Evolutionary conservation across 2,888 invertebrate species (phyloP), one percentile per base, ranked within the genome.

Genomic region (Drosophila anceps): DNA sequence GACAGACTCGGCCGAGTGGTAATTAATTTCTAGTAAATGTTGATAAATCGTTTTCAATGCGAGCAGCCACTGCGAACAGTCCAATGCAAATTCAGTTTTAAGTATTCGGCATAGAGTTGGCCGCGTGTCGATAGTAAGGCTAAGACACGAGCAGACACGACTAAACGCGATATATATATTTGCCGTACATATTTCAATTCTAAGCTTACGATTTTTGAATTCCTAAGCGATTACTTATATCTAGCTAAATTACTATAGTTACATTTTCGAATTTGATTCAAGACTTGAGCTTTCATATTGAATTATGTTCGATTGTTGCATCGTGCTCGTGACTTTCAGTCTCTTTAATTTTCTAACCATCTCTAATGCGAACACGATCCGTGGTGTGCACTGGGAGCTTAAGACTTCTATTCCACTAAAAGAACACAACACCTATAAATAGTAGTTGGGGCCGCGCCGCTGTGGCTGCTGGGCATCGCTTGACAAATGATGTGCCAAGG

Each of bases 401-500:
- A 1, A 63, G 61, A 61, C 66, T 62, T 59, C 59, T 54, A 62
- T 59, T 43, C 53, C 35, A 29, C 48, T 43, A 37, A 18, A 35
- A 69, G 59, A 48, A 12, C 27, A 27, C 20, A 33, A 18, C 24
- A 60, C 31, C 80, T 84, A 78, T 73, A 80, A 87, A 84, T 82
- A 84, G 70, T n/a, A 37, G 54, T 31, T 37, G 48, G 35, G 41
- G 55, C 54, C 65, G 55, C 65, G 61, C 59, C 65, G 53, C 64
- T 53, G 44, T 65, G 69, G 73, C 76, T 73, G 76, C 76, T 76
- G 68, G 62, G 61, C 57, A 61, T 33, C 59, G 54, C 15, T 69
- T 92, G 91, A 92, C 84, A 92, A 92, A 92, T 92, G 91, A 92
- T 91, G 92, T 92, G 91, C 81, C 91, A 87, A 88, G 82, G 82